These are phyloP conservation scores for Hirtodrosophila alboralis DNA, from an alignment of 2,888 invertebrate genomes.

Conservation along the genomic window DNA sequence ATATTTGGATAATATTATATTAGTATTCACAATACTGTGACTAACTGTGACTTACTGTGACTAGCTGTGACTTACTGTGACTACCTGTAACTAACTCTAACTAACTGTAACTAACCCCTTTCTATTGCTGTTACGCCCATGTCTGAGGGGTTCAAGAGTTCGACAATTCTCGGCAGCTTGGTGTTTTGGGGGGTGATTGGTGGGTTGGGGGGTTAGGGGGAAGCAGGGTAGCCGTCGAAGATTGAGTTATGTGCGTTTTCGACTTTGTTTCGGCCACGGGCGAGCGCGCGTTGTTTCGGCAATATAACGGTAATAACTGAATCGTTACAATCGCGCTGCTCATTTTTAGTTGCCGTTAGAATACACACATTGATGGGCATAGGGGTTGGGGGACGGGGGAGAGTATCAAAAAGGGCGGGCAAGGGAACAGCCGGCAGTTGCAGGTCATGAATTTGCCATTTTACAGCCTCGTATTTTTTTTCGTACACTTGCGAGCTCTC, in stretches of 20 bases:
- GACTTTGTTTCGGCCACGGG: slow-evolving; percentile 73
- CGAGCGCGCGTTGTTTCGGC: slow-evolving; percentile 71
- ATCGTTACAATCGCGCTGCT: slow-evolving; percentile 71
- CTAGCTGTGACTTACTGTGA: no score
- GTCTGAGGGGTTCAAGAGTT: no score
- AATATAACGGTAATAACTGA: slow-evolving; percentile 82
- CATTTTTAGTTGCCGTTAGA: slow-evolving; percentile 77
- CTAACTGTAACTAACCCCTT: no score
- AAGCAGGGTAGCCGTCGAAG: slow-evolving; percentile 77
- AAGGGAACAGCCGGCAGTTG: slow-evolving; percentile 64
- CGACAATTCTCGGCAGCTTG: no score
- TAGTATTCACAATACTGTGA: no score
- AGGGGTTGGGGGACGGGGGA: neutral
- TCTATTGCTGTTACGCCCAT: no score
- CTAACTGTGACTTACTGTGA: no score
- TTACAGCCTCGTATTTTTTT: slow-evolving; percentile 84
- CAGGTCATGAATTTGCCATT: slow-evolving; percentile 84
- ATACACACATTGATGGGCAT: slow-evolving; percentile 44
- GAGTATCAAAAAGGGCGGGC: neutral
- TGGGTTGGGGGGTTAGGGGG: slow-evolving; percentile 14
- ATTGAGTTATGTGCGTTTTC: slow-evolving; percentile 82
- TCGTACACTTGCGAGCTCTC: slow-evolving; percentile 33
- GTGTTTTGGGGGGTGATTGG: neutral
- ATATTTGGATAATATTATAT: no score
- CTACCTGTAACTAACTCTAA: no score